These are phyloP conservation scores for Microplitis demolitor DNA, from an alignment of 1,140 invertebrate genomes.

Conservation along the genomic window DNA sequence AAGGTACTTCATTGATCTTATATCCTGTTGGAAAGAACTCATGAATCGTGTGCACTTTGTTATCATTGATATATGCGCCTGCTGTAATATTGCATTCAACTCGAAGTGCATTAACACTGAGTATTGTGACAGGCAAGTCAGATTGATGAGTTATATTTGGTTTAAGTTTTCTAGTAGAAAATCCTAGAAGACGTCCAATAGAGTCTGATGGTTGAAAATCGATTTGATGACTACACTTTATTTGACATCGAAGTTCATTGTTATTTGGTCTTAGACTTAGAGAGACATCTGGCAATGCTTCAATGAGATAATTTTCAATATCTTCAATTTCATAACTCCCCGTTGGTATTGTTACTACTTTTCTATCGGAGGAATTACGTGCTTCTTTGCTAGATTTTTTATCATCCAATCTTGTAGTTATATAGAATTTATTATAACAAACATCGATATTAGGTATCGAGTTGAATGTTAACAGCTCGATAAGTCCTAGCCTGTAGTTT, in stretches of 20 bases:
- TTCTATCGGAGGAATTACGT: slow-evolving; percentile 8
- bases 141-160: neutral
- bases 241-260: neutral
- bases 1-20: slow-evolving; percentile 12
- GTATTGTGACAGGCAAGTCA: neutral
- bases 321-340: slow-evolving; percentile 48
- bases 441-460: slow-evolving; percentile 46
- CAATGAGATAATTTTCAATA: slow-evolving; percentile 35
- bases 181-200: neutral
- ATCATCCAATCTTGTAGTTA: slow-evolving; percentile 14
- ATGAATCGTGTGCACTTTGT: neutral
- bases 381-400: too few species aligned
- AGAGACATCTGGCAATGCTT: neutral
- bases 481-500: slow-evolving; percentile 42
- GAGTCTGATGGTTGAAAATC: neutral
- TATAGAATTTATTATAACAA: slow-evolving; percentile 47
- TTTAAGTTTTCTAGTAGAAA: neutral
- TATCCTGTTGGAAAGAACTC: neutral
- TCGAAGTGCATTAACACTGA: neutral
- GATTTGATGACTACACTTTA: neutral
- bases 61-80: neutral
- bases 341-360: slow-evolving; percentile 43
- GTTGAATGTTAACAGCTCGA: slow-evolving; percentile 46
- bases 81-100: slow-evolving; percentile 19
- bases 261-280: neutral